Percentiles rank a stretch among this genome's conserved stretches.
Evolutionary conservation across 2,797 vertebrate genomes (phyloP).

Genomic region (Diglossa cyanea): DNA sequence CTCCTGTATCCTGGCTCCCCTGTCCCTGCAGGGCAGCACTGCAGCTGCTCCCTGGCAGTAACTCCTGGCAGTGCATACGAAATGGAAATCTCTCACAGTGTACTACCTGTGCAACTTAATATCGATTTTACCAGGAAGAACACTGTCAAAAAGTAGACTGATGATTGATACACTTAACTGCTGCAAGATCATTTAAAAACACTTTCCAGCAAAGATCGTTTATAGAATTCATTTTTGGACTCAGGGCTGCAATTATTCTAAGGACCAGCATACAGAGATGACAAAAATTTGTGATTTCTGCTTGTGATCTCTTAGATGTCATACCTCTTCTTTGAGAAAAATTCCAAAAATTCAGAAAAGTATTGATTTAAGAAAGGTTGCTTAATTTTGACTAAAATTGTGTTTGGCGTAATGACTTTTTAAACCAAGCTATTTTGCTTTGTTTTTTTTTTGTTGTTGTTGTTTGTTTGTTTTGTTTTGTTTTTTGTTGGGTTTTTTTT

Average conservation of each 20-base stretch:
- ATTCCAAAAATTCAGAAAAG: not conserved
- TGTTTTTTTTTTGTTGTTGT: not conserved
- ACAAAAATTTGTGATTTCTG: not conserved
- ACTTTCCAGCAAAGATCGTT: not conserved
- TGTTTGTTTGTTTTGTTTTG: not conserved
- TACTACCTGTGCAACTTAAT: not conserved
- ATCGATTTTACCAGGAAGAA: not conserved
- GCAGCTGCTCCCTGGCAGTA: not conserved
- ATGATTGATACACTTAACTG: not conserved
- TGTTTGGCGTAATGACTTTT: not conserved
- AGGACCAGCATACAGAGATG: not conserved
- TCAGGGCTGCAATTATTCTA: not conserved
- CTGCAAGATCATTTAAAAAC: not conserved
- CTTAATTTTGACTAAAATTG: not conserved
- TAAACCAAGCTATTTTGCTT: not conserved
- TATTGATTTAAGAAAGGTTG: not conserved
- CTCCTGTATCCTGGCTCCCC: not conserved
- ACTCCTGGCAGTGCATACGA: not conserved
- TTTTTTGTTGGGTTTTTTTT: not conserved
- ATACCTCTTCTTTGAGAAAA: not conserved
- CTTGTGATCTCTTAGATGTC: not conserved
- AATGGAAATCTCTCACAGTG: not conserved
- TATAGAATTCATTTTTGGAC: not conserved
- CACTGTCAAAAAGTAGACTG: not conserved
- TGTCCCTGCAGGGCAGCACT: rapidly evolving